Evolutionary conservation across 1,140 invertebrate genomes (phyloP).

Genomic region (Littorina saxatilis): DNA sequence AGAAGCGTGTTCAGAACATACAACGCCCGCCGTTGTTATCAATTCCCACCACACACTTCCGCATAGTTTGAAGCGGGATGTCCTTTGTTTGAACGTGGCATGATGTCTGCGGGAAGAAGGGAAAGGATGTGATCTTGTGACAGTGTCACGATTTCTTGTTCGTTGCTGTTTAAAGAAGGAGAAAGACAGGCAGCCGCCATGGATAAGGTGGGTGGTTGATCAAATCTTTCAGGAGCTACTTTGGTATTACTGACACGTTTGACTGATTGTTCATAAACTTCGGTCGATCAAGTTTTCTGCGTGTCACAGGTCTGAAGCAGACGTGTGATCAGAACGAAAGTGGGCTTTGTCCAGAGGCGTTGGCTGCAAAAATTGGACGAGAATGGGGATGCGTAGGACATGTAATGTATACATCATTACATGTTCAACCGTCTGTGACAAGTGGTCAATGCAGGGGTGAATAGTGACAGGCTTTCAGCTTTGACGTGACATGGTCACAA

Average conservation of each 20-base stretch:
- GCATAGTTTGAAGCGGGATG: background rate
- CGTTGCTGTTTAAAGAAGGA: background rate
- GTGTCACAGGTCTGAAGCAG: too few relatives aligned
- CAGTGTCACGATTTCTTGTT: background rate
- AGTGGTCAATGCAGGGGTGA: too few relatives aligned
- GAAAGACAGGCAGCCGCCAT: background rate
- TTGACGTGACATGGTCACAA: too few relatives aligned
- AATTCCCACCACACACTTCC: background rate
- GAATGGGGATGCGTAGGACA: too few relatives aligned
- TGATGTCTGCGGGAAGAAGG: background rate
- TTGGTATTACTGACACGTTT: background rate
- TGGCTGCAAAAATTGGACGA: too few relatives aligned
- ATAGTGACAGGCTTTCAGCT: too few relatives aligned
- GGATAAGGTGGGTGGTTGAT: background rate
- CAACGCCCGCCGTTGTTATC: background rate
- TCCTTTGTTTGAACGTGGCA: background rate
- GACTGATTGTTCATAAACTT: background rate
- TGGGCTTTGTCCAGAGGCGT: background rate
- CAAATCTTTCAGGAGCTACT: background rate
- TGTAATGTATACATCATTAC: too few relatives aligned
- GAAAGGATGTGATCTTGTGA: conserved; percentile 17
- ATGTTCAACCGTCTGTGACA: too few relatives aligned
- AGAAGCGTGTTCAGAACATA: background rate
- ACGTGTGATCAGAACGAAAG: background rate
- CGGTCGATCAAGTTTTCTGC: background rate